Evolutionary conservation across 2,888 invertebrate genomes (phyloP).

Genomic region (Drosophila heteroneura): DNA sequence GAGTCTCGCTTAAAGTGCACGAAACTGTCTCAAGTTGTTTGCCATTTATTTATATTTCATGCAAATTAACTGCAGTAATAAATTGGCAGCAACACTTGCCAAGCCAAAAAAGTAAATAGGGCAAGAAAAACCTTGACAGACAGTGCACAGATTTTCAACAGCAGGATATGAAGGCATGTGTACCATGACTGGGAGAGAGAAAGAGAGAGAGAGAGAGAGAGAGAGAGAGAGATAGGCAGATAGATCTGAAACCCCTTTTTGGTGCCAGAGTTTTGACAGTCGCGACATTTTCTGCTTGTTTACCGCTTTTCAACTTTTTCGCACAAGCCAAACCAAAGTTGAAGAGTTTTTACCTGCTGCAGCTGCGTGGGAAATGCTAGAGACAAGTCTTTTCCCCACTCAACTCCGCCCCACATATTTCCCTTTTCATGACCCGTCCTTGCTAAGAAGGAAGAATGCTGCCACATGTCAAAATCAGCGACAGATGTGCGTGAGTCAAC

Average conservation of each 20-base stretch:
- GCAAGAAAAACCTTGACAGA: conserved; percentile 42
- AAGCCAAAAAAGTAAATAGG: conserved; percentile 21
- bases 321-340: conserved; percentile 39
- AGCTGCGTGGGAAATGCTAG: conserved; percentile 32
- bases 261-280: conserved; percentile 65
- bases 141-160: conserved; percentile 36
- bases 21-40: conserved; percentile 71
- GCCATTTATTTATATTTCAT: conserved; percentile 79
- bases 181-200: neutral
- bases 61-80: conserved; percentile 79
- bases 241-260: conserved; percentile 31
- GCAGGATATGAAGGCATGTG: conserved; percentile 26
- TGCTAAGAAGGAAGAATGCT: neutral
- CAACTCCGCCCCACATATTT: neutral
- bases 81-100: conserved; percentile 72
- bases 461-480: conserved; percentile 67
- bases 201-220: neutral
- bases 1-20: conserved; percentile 43
- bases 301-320: conserved; percentile 73
- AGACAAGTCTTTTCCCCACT: conserved; percentile 11
- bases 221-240: neutral
- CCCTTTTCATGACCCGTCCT: neutral
- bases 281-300: conserved; percentile 78
- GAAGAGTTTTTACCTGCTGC: conserved; percentile 26
- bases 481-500: conserved; percentile 50